Base-by-base conservation (phyloP, 2,888 invertebrate genomes). In the Eupithecia vulgata region DNA sequence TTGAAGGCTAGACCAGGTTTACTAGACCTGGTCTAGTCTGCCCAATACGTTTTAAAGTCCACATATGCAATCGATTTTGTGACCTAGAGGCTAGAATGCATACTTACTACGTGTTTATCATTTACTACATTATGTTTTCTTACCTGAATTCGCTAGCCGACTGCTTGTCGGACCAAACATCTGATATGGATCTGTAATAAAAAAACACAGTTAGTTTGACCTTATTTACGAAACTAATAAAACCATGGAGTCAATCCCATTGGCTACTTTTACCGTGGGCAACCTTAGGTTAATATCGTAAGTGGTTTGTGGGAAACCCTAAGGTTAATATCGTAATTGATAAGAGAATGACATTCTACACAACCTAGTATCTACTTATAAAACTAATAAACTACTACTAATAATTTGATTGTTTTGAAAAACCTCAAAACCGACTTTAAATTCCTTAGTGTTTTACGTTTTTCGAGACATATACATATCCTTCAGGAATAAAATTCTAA, bases 91-190 rank as follows among this genome's bases (percentile, higher is more conserved):
- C n/a, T n/a, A n/a, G n/a, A n/a, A n/a, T n/a, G n/a, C n/a, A n/a
- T n/a, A n/a, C n/a, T n/a, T n/a, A n/a, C n/a, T n/a, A n/a, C n/a
- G n/a, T n/a, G n/a, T n/a, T n/a, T n/a, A n/a, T n/a, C n/a, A n/a
- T n/a, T n/a, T n/a, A n/a, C n/a, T n/a, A n/a, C n/a, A n/a, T n/a
- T n/a, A n/a, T n/a, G n/a, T n/a, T n/a, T 37, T 64, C 65, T 65
- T 95, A 98, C 98, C 98, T 95, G 99, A 98, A 94, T 98, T 98
- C 72, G 99, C 99, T 89, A 99, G 95, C 88, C 99, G 96, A 95
- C 98, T 99, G 95, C 98, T 99, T 78, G 99, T 98, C 77, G 99
- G 98, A 77, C 98, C 99, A 93, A 99, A 98, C 97, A 99, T 98
- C 95, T 99, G 98, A 96, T 99, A 99, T 90, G 99, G 99, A 97